Conservation (phyloP, 2,797 vertebrate genomes). For the Limosa lapponica region DNA sequence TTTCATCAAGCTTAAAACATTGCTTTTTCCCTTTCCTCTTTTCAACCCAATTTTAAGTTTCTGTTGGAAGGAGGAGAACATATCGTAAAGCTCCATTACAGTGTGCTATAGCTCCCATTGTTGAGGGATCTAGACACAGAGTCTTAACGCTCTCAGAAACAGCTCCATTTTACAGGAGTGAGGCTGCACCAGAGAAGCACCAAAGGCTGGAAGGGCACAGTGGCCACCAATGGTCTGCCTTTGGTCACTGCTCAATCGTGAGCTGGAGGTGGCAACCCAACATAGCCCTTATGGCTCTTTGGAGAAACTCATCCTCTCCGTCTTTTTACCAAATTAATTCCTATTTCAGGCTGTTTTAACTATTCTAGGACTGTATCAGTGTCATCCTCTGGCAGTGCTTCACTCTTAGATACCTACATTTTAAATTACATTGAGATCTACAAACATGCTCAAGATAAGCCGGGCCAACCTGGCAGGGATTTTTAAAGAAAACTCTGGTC, state of each 20-base stretch:
- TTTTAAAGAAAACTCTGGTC: background rate
- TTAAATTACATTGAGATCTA: background rate
- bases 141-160: background rate
- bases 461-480: background rate
- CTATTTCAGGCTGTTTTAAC: background rate
- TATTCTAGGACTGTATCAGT: background rate
- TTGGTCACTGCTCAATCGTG: background rate
- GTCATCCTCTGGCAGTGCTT: background rate
- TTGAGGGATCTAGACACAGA: background rate
- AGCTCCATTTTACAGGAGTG: background rate
- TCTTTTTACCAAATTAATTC: background rate
- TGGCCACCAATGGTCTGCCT: background rate
- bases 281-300: background rate
- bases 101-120: rapidly evolving
- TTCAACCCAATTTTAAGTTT: background rate
- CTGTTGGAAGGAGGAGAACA: background rate
- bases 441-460: background rate
- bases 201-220: background rate
- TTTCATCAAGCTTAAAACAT: background rate
- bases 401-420: background rate
- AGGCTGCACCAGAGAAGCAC: background rate
- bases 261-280: background rate
- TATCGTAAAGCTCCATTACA: background rate
- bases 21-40: background rate
- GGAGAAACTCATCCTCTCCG: background rate